Base-by-base conservation (phyloP, 2,888 invertebrate species). In the Atherix ibis region DNA sequence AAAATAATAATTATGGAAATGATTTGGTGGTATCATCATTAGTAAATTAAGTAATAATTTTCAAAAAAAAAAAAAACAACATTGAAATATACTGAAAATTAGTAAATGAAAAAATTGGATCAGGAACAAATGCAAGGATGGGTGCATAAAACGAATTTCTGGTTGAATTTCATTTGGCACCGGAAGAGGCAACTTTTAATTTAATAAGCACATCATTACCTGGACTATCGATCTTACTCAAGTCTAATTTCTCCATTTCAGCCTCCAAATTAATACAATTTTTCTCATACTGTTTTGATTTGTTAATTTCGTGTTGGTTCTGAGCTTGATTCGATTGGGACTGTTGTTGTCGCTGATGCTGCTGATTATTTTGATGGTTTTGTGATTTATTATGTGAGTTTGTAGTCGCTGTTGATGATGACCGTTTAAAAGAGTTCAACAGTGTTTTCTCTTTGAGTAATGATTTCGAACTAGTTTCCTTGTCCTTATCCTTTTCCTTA, bases 211-310 rank as follows among this genome's bases (percentile, higher is more conserved):
- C 48, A 41, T 52, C 48, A 40, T 44, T 52, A 34, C 46, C 39
- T 35, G 47, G 42, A 14, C 43, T 39, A 19, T 51, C 50, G 26
- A 50, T 43, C 38, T 50, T 55, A 36, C 54, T 60, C 37, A 59
- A 43, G 44, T 59, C 58, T 32, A 59, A 43, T 39, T 57, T 59
- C 40, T 59, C 58, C 39, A 59, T 51, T 43, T 56, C 59, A 32
- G 46, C 50, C 43, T 58, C 59, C 27, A 59, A 47, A 48, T 54
- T 54, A 33, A 56, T 48, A 44, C 58, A 57, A 40, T 56, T 58
- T 44, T 55, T 53, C 43, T 57, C 58, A 41, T 53, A 53, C 38
- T 54, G 53, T n/a, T n/a, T n/a, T 8, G 48, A 33, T 34, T 42
- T 50, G 37, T 47, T 32, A 10, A 14, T 33, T 13, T 35, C 35